Evolutionary conservation across 2,113 vertebrate genomes (phyloP), one percentile per base, ranked within the genome.

Genomic region (Desmodus rotundus): DNA sequence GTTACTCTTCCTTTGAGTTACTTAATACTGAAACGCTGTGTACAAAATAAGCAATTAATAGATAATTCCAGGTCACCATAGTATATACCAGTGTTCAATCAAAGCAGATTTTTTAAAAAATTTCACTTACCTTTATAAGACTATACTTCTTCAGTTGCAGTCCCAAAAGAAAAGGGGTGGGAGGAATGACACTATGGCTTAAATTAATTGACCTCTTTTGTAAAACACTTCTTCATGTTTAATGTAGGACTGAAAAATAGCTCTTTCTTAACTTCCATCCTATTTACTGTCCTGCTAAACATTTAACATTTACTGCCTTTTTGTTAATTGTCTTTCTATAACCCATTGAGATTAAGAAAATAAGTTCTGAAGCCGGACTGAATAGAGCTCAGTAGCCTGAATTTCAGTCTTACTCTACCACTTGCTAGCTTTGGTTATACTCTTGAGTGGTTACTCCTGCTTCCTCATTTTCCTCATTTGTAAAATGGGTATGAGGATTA

Each of bases 221-320:
- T 87, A 76, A 92, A 78, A 38, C 16, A 65, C 26, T 87, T 67
- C 1, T 80, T 74, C 22, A 45, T 65, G 45, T 72, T 61, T 73
- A 61, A 22, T 87, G 36, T 83, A 87, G 85, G 50, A n/a, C 45
- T 88, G 67, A 87, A 95, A 95, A 92, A 68, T 61, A 89, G 61
- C 24, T 26, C 26, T 88, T 91, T 24, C 22, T 90, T 91, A 77
- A 93, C 20, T 89, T 45, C 41, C 86, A 6, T 90, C 54, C n/a
- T 56, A 2, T 80, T 47, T 85, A 43, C n/a, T 58, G 4, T 56
- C 33, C n/a, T 91, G 76, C 54, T 63, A 65, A 33, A 82, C 43
- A 81, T 38, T 67, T 84, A 36, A 38, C 41, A 52, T 91, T 86
- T 90, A 84, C 11, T 93, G n/a, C 41, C 17, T 36, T 86, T 28